These are phyloP conservation scores for Hartigia nigra DNA, from an alignment of 2,888 invertebrate species.

Conservation along the genomic window DNA sequence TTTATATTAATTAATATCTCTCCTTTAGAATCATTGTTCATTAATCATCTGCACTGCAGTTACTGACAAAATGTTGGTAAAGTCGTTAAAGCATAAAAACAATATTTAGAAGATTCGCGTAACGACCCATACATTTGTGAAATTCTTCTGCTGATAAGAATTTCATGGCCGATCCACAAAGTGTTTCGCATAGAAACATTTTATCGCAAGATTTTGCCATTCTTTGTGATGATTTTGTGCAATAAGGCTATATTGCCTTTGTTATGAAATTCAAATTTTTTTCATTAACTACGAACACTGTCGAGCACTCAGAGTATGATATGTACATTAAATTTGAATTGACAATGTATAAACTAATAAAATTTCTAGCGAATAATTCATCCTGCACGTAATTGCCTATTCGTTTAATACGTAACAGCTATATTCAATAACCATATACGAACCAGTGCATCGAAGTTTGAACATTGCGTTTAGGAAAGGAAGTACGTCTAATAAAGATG, in stretches of 20 bases:
- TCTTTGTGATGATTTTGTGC: background rate
- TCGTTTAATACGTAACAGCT: background rate
- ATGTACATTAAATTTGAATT: background rate
- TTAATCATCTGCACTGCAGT: slow-evolving; percentile 6
- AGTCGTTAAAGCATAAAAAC: background rate
- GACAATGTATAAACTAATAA: background rate
- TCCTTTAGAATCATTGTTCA: slow-evolving; percentile 22
- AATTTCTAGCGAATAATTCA: background rate
- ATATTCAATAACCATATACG: background rate
- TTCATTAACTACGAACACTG: background rate
- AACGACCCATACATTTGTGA: background rate
- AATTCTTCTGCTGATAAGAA: background rate
- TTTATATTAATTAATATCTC: slow-evolving; percentile 23
- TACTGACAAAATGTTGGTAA: background rate
- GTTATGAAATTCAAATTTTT: background rate
- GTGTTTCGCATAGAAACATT: background rate
- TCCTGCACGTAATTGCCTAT: background rate
- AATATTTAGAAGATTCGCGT: background rate
- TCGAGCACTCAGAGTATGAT: background rate
- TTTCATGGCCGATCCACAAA: background rate
- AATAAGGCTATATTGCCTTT: background rate
- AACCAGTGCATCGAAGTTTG: background rate
- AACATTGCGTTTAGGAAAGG: background rate
- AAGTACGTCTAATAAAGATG: background rate
- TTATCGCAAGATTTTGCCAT: background rate